These are phyloP conservation scores for Axea sp. DNA, from an alignment of 2,888 invertebrate species.

Conservation along the genomic window DNA sequence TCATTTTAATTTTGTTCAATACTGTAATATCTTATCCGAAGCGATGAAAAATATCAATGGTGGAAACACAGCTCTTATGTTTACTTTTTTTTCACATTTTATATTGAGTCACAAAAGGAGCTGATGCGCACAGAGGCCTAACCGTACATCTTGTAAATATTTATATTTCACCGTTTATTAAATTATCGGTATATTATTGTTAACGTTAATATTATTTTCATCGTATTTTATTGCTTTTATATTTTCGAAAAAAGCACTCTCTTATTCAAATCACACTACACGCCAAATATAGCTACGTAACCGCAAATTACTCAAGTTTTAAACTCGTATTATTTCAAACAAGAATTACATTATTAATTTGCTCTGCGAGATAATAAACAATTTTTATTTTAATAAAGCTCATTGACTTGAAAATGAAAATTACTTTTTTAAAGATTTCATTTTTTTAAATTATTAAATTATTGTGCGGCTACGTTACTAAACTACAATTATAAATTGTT, in stretches of 20 bases:
- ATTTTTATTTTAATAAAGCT: too few relatives aligned
- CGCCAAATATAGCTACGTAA: conserved; percentile 25
- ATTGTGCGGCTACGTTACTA: conserved; percentile 2
- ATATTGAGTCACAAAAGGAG: conserved; percentile 28
- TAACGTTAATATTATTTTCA: conserved; percentile 28
- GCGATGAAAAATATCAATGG: conserved; percentile 8
- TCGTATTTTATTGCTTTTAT: conserved; percentile 11
- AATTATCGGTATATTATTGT: conserved; percentile 29
- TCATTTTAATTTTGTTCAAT: too few relatives aligned
- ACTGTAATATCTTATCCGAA: conserved; percentile 1
- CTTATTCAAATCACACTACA: conserved; percentile 45
- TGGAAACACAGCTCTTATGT: conserved; percentile 24
- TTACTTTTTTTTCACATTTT: conserved; percentile 12
- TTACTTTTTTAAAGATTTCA: too few relatives aligned
- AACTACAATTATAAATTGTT: conserved; percentile 10
- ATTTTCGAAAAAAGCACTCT: conserved; percentile 39
- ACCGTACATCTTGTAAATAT: conserved; percentile 46
- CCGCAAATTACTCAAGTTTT: conserved; percentile 1
- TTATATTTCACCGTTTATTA: conserved; percentile 26
- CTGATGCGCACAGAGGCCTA: conserved; percentile 56
- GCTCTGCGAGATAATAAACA: too few relatives aligned
- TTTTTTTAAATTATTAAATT: not conserved
- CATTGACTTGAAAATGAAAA: too few relatives aligned
- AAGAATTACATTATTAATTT: too few relatives aligned
- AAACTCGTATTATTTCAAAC: too few relatives aligned